phyloP scores from a whole-genome alignment of 2,113 vertebrate genomes.

The Gavialis gangeticus region DNA sequence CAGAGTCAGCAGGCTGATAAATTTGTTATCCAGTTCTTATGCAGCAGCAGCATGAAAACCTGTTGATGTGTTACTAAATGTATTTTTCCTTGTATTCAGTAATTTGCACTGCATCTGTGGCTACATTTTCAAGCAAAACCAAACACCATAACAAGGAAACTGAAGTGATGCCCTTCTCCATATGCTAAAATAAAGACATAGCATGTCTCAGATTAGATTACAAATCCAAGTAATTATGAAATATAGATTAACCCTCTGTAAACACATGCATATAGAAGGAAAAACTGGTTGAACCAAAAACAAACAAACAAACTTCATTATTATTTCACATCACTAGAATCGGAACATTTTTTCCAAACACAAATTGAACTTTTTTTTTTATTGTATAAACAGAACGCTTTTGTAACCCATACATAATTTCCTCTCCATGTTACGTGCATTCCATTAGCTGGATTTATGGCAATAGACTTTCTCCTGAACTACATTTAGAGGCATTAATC shows the following conservation, averaged over 20 bases:
- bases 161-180: background rate
- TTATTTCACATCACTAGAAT: background rate
- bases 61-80: background rate
- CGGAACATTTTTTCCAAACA: no score
- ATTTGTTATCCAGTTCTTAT: background rate
- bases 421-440: no score
- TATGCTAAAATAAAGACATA: background rate
- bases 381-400: no score
- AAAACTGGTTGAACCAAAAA: background rate
- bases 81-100: background rate
- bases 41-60: background rate
- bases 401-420: no score
- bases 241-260: background rate
- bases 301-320: background rate
- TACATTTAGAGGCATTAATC: background rate
- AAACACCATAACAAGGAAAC: background rate
- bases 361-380: no score
- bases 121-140: background rate
- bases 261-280: background rate
- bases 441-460: no score
- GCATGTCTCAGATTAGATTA: background rate
- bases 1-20: conserved; percentile 27
- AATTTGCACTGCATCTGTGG: background rate
- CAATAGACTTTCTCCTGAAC: background rate
- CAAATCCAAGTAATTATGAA: background rate